Base-by-base conservation (phyloP, 2,888 invertebrate genomes). In the Uropetala carovei region DNA sequence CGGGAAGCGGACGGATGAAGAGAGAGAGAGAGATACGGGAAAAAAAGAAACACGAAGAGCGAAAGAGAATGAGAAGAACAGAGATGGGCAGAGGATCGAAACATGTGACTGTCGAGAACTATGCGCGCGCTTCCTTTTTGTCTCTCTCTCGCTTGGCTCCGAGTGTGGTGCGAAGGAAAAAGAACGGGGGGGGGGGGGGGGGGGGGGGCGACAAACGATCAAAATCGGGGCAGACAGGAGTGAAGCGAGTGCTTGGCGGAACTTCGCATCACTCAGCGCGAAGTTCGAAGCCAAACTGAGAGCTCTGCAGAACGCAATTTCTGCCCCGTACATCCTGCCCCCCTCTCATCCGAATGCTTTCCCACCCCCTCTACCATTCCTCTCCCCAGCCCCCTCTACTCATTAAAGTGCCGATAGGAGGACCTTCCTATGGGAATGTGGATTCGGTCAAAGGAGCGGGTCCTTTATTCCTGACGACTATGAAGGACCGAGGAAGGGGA, bases 51-150 rank as follows among this genome's bases (percentile, higher is more conserved):
- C 43, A 43, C 16, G 57, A 22, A 13, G 10, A n/a, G 85, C 16
- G 60, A 9, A 16, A 43, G 82, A n/a, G n/a, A 18, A 57, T 14
- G 56, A n/a, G 64, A n/a, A 56, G 83, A n/a, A 43, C 5, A 57
- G 83, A 57, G 57, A 57, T 5, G 43, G 43, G 56, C 83, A 56
- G 56, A 43, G 89, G 89, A 64, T 64, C 64, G 64, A 89, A 64
- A 89, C 43, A 89, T 68, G 89, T 64, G 89, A 64, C 89, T 56
- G 75, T 64, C 43, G 64, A 89, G 89, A 18, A 30, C 64, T 43
- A 64, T 89, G 60, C n/a, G 18, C 68, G 64, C 89, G 56, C n/a
- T 82, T 82, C 82, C 82, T 30, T 82, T 13, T n/a, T n/a, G n/a
- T n/a, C n/a, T 57, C 56, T 83, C 83, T 83, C 56, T 57, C 57